Conservation (phyloP, 1,140 invertebrate genomes). For the Aethina tumida region DNA sequence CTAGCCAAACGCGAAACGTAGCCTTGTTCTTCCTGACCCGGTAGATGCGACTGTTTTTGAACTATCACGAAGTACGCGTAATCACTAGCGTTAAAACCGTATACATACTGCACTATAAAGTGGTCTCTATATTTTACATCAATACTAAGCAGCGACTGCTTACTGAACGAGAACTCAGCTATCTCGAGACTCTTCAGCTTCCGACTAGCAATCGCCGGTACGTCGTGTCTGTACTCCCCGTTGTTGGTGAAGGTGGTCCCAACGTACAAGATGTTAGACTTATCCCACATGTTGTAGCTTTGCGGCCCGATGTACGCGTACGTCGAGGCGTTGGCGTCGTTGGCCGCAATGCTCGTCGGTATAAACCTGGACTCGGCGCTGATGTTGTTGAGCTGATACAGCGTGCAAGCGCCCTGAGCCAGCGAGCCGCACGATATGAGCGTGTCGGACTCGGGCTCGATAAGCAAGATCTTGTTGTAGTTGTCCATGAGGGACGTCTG, state of each 20-base stretch:
- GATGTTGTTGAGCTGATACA: constrained; percentile 76
- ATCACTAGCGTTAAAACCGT: constrained; percentile 88
- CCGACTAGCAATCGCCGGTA: constrained; percentile 84
- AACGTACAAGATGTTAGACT: constrained; percentile 80
- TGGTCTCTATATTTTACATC: constrained; percentile 92
- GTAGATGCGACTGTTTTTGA: constrained; percentile 83
- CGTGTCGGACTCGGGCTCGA: constrained; percentile 68
- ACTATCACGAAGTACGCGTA: constrained; percentile 94
- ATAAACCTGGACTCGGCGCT: constrained; percentile 63
- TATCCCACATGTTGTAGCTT: constrained; percentile 64
- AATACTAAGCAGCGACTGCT: constrained; percentile 79
- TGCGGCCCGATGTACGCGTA: constrained; percentile 92
- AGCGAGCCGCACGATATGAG: constrained; percentile 84
- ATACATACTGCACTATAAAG: constrained; percentile 89
- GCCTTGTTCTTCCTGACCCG: constrained; percentile 77
- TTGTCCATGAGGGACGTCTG: constrained; percentile 65
- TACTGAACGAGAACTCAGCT: constrained; percentile 74
- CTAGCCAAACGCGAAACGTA: constrained; percentile 83
- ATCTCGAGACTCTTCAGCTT: constrained; percentile 67
- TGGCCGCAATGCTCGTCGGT: constrained; percentile 74
- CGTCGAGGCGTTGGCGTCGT: constrained; percentile 83
- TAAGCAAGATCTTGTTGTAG: constrained; percentile 84
- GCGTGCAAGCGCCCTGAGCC: constrained; percentile 77
- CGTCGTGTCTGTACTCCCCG: constrained; percentile 86
- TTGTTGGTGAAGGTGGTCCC: constrained; percentile 89